Evolutionary conservation across 2,113 vertebrate genomes (phyloP), one percentile per base, ranked within the genome.

Genomic region (Donacobius atricapilla): DNA sequence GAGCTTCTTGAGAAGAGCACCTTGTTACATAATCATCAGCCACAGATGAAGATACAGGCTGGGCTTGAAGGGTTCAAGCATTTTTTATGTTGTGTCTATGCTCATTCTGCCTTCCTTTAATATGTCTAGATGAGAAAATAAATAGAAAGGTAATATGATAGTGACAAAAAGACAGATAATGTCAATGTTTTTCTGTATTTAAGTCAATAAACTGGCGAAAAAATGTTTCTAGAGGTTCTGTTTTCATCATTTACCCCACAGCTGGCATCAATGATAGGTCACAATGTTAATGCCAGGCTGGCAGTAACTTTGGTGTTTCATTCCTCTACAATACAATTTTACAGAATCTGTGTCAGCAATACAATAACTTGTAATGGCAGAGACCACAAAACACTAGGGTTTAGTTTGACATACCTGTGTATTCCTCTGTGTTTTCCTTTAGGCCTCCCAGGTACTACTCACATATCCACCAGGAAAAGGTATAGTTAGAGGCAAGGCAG

Each of bases 41-140:
- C 42, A 53, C 1, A 2, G 45, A 63, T 0, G 2, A 20, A 72
- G n/a, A n/a, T 30, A 72, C 19, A 61, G 39, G 51, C 6, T 5
- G 35, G 42, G 17, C 47, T 31, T 78, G 37, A 89, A 58, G 18
- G 2, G 11, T 31, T 84, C 13, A 13, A 9, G 1, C 13, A 63
- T 13, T 7, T 44, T 82, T 65, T 40, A 44, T 17, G 4, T n/a
- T 47, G 63, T 5, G 7, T 24, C 24, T 39, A 1, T 13, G 9
- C 48, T 87, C 73, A 73, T 75, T 63, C 65, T 82, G 11, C 20
- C 68, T 82, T 70, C 23, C 17, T 65, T 44, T 48, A 73, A 20
- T 27, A 37, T 3, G 8, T 17, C 22, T 30, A 50, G 35, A 61
- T 3, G 2, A 80, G 39, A 42, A 91, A 78, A 73, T 28, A 66